Base-by-base conservation (phyloP, 1,140 invertebrate genomes). In the Bemisia tabaci region DNA sequence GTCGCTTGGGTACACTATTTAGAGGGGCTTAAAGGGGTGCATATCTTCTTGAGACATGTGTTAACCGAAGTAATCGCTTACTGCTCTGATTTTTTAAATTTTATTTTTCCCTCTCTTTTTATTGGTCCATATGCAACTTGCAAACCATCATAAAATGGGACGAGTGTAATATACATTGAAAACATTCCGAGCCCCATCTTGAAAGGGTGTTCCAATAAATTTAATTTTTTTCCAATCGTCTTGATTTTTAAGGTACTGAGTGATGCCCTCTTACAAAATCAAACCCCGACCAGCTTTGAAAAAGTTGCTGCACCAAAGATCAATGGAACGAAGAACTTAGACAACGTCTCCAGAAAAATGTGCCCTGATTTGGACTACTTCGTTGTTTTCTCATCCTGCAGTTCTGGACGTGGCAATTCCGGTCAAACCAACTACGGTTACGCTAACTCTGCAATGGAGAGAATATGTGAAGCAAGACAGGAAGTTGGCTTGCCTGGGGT, bases 391-490 rank as follows among this genome's bases (percentile, higher is more conserved):
- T 98, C 95, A 17, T 95, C 92, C 23, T 87, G 98, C 23, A 90
- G 90, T 17, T 95, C 94, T 77, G 95, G 95, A 9, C 85, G 93
- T 65, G 96, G 96, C 66, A 98, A 98, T 78, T 83, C 87, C 66
- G 95, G 95, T 1, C 95, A 98, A 79, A 84, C 87, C 22, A 98
- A 98, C 79, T 98, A 98, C 75, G 95, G 94, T 64, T 82, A 92
- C 70, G 94, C 95, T 24, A 98, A 98, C 78, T 96, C 94, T 0
- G 87, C 88, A 2, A 98, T 97, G 94, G 96, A 98, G 78, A 84
- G 95, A 65, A 87, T 98, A 48, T 88, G 90, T 71, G 95, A 98
- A 79, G 81, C 85, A 63, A 83, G 96, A 67, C 87, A 88, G 74
- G 80, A 81, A 17, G 85, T 86, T 73, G 92, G 89, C n/a, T 77